Evolutionary conservation across 2,888 invertebrate genomes (phyloP), one percentile per base, ranked within the genome.

Genomic region (Cosmia pyralina): DNA sequence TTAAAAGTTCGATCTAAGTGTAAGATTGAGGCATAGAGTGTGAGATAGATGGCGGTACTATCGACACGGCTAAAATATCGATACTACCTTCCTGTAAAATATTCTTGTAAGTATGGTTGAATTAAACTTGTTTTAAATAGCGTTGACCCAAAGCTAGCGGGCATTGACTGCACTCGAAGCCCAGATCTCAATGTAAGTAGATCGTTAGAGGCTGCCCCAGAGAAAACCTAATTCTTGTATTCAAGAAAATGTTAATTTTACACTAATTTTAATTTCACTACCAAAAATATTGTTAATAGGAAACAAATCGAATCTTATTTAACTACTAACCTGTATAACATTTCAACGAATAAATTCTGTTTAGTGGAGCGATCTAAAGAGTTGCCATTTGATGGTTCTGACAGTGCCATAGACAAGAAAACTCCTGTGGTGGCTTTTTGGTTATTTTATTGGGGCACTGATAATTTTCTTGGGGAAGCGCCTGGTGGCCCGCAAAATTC

Each of bases 311-410:
- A 73, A 72, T 50, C 53, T 74, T 59, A 75, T 63, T 62, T 22
- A 52, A 44, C 22, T 72, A 70, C 52, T 63, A 70, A 53, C 44
- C 60, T 78, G 70, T 82, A 53, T 69, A 71, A 68, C 50, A 53
- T 74, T 62, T 72, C 10, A 69, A 69, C 57, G 5, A 57, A 82
- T 65, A 82, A 62, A 70, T 74, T 82, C 58, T 73, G 69, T 69
- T 67, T 64, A 68, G 60, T 53, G 50, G 67, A 68, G 71, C 60
- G 15, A 60, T 63, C 44, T 44, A 58, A 22, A 68, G 55, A 53
- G 65, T 78, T 71, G 78, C 68, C 55, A 69, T 77, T 65, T 65
- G 19, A 73, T 64, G 57, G 53, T 65, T 57, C 57, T 38, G 15
- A 69, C 7, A 64, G n/a, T 2, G 28, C 55, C 69, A 69, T 34